These are phyloP conservation scores for Nomada lathburiana DNA, from an alignment of 2,888 invertebrate species.

Conservation along the genomic window DNA sequence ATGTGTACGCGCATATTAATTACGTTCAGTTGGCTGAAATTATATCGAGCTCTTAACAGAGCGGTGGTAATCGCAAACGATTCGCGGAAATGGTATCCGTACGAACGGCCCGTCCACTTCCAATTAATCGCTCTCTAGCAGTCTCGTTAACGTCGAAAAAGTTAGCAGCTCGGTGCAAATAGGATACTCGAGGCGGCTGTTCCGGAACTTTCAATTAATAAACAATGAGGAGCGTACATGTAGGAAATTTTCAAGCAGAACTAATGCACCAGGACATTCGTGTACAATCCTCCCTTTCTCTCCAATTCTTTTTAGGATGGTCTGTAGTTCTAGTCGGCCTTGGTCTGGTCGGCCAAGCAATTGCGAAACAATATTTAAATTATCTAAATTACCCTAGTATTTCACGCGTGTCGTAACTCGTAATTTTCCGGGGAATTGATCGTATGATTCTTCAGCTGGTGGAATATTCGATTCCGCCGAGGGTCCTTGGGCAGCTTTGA, in stretches of 20 bases:
- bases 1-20: background rate
- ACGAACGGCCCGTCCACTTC: background rate
- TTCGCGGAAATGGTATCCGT: background rate
- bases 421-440: background rate
- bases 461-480: too few species aligned
- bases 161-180: background rate
- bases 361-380: conserved; percentile 37
- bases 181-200: conserved; percentile 3
- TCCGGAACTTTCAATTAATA: conserved; percentile 27
- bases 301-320: background rate
- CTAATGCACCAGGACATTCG: conserved; percentile 41
- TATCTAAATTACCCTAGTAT: background rate
- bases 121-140: conserved; percentile 16
- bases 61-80: background rate
- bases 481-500: too few species aligned
- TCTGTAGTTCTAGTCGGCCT: too few species aligned
- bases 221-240: conserved; percentile 23
- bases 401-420: background rate
- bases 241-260: conserved; percentile 58
- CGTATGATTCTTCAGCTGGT: background rate
- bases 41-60: background rate
- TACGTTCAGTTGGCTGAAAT: background rate
- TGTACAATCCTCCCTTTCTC: background rate
- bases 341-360: conserved; percentile 24
- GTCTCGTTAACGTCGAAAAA: conserved; percentile 29